A percentile compares a stretch with the other conserved stretches of the same genome.
These are phyloP conservation scores for Aphelocoma californica DNA, from an alignment of 2,797 vertebrate genomes.

Conservation along the genomic window DNA sequence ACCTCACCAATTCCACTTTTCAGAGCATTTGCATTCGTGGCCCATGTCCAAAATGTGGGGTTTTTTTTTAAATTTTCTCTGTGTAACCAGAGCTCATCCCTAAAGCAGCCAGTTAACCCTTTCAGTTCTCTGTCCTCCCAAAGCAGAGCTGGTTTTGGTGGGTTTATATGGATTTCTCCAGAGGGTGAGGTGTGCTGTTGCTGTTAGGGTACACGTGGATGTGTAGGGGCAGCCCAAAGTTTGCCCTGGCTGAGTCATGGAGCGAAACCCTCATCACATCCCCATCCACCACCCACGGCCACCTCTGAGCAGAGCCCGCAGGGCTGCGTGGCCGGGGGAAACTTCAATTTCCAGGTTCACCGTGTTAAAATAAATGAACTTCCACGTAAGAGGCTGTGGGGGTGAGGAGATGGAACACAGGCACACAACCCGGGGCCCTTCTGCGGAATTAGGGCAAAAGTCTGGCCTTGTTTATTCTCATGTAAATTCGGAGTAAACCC, in stretches of 20 bases:
- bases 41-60: slow-evolving; percentile 25
- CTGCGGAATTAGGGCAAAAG: slow-evolving; percentile 24
- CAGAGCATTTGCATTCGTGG: slow-evolving; percentile 51
- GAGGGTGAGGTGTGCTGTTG: accelerated
- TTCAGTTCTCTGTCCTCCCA: slow-evolving; percentile 21
- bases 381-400: not conserved
- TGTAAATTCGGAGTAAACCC: slow-evolving; percentile 51
- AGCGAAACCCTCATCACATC: not conserved
- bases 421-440: not conserved
- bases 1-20: slow-evolving; percentile 24
- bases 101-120: slow-evolving; percentile 60
- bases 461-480: slow-evolving; percentile 49
- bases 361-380: slow-evolving; percentile 13
- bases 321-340: not conserved
- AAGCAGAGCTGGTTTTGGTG: not conserved
- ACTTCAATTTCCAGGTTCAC: not conserved
- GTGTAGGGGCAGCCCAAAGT: not conserved
- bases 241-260: not conserved
- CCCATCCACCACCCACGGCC: not conserved
- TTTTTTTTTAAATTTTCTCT: not conserved
- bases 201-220: accelerated
- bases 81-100: slow-evolving; percentile 65
- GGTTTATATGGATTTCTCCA: not conserved
- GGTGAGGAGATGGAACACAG: not conserved
- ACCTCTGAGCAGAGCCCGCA: not conserved